These are phyloP conservation scores for Aethina tumida DNA, from an alignment of 1,140 invertebrate species.

Conservation along the genomic window DNA sequence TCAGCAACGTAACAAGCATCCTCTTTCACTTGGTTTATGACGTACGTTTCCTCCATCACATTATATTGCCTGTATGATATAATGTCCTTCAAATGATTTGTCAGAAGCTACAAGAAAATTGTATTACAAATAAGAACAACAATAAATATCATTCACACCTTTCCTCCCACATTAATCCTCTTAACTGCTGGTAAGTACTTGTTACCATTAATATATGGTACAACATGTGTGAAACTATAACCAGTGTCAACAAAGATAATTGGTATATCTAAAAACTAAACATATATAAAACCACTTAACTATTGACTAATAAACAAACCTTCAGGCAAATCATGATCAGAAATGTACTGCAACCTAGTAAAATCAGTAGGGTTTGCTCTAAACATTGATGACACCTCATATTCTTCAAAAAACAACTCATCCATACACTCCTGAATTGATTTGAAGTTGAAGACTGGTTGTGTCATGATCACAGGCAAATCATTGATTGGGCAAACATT, in stretches of 20 bases:
- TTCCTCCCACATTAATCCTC: slow-evolving; percentile 93
- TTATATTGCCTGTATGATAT: slow-evolving; percentile 95
- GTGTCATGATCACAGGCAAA: slow-evolving; percentile 79
- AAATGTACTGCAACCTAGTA: slow-evolving; percentile 41
- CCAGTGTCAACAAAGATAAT: slow-evolving; percentile 90
- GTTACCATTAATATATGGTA: slow-evolving; percentile 87
- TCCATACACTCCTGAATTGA: slow-evolving; percentile 87
- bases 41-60: slow-evolving; percentile 98
- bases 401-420: slow-evolving; percentile 98
- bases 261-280: slow-evolving; percentile 7
- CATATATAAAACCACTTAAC: background rate
- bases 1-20: slow-evolving; percentile 91
- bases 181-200: slow-evolving; percentile 62
- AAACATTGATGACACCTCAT: slow-evolving; percentile 78
- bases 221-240: slow-evolving; percentile 70
- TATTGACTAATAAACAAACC: slow-evolving; percentile 4
- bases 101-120: slow-evolving; percentile 50
- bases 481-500: slow-evolving; percentile 73
- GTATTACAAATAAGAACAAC: slow-evolving; percentile 6
- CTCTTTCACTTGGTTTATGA: slow-evolving; percentile 98
- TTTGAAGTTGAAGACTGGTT: slow-evolving; percentile 90
- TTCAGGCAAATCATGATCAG: slow-evolving; percentile 18
- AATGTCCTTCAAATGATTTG: slow-evolving; percentile 97
- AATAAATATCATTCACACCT: slow-evolving; percentile 49
- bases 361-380: slow-evolving; percentile 68